Conservation (phyloP, 1,140 invertebrate species). For the Apocrypta bakeri region DNA sequence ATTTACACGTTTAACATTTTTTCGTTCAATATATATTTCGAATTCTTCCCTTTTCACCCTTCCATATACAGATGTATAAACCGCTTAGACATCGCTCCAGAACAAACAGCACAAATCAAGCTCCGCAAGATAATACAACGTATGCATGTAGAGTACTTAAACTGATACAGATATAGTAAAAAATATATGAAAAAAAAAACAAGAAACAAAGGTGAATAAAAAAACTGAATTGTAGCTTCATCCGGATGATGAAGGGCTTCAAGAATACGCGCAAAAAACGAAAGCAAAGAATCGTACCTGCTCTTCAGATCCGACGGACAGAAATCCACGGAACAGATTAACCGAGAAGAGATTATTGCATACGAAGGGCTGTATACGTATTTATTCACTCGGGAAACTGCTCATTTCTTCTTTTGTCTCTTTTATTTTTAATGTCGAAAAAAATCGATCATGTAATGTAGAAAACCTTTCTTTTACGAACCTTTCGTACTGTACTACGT, state of each 20-base stretch:
- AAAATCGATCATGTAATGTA: no score
- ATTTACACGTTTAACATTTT: no score
- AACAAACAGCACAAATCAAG: background rate
- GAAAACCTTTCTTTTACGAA: background rate
- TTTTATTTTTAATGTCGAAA: no score
- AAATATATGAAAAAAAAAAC: background rate
- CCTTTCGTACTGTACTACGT: no score
- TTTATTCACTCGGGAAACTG: slow-evolving; percentile 23
- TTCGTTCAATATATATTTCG: no score
- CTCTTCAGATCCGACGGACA: background rate
- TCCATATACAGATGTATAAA: background rate
- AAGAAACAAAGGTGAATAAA: background rate
- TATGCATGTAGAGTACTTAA: slow-evolving; percentile 17
- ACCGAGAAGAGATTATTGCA: slow-evolving; percentile 33
- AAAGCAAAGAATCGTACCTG: background rate
- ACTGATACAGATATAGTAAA: background rate
- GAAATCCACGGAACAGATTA: slow-evolving; percentile 32
- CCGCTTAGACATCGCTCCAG: background rate
- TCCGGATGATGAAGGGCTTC: slow-evolving; percentile 38
- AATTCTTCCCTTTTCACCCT: background rate
- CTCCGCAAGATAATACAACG: background rate
- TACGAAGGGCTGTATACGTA: slow-evolving; percentile 49
- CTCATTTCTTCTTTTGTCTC: slow-evolving; percentile 13
- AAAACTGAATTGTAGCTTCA: slow-evolving; percentile 28
- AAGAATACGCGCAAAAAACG: slow-evolving; percentile 9